Evolutionary conservation across 2,888 invertebrate species (phyloP).

Genomic region (Agrilus mali): DNA sequence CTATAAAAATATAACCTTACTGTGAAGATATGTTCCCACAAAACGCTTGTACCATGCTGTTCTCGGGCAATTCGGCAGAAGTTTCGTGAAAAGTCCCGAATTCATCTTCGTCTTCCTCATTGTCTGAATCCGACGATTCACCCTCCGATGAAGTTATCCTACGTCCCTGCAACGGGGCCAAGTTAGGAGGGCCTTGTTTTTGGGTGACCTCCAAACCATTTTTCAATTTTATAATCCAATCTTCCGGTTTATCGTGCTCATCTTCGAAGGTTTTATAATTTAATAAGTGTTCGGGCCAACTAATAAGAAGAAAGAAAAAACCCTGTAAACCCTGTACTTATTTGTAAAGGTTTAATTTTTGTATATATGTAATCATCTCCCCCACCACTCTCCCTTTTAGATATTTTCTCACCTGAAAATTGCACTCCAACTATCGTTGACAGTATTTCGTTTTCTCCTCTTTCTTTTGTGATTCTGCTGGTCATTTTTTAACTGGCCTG

Average conservation of each 20-base stretch:
- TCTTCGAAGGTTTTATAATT: constrained; percentile 7
- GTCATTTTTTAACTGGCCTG: constrained; percentile 12
- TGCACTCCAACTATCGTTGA: background rate
- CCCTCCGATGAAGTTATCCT: too few relatives aligned
- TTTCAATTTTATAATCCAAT: constrained; percentile 14
- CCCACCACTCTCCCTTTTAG: too few relatives aligned
- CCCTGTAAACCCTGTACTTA: too few relatives aligned
- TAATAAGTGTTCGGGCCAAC: too few relatives aligned
- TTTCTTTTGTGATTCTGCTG: constrained; percentile 1
- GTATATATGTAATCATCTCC: too few relatives aligned
- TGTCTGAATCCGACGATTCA: too few relatives aligned
- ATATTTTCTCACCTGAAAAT: background rate
- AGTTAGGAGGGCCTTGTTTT: constrained; percentile 13
- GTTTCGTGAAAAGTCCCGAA: constrained; percentile 35
- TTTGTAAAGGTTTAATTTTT: too few relatives aligned
- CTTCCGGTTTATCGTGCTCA: constrained; percentile 11
- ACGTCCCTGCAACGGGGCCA: too few relatives aligned
- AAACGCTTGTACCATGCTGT: constrained; percentile 35
- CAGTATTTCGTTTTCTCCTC: background rate
- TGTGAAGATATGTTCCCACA: constrained; percentile 42
- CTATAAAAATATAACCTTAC: constrained; percentile 17
- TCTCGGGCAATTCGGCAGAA: constrained; percentile 33
- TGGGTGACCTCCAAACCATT: constrained; percentile 12
- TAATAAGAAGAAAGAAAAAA: too few relatives aligned
- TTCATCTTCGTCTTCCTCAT: constrained; percentile 12